A percentile compares a stretch with the other conserved stretches of the same genome.
phyloP scores from a whole-genome alignment of 53 echinoderm and acorn worm species.

The Echinarachnius parma region DNA sequence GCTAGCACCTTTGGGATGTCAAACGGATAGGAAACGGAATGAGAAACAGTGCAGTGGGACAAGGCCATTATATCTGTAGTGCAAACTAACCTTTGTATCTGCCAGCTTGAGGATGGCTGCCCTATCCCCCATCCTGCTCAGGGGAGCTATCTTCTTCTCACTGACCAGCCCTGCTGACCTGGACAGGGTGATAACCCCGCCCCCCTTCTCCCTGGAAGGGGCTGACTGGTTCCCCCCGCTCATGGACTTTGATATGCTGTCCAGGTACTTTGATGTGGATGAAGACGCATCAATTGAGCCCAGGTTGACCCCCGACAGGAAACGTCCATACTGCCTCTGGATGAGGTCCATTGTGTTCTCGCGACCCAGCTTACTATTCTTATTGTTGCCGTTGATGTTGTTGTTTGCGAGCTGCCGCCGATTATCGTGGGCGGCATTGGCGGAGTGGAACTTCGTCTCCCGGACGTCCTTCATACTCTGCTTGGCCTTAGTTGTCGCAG shows the following conservation, averaged over 20 bases:
- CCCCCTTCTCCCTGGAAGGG: not conserved
- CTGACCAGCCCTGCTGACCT: conserved; percentile 29
- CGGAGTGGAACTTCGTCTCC: conserved; percentile 22
- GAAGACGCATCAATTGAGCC: conserved; percentile 31
- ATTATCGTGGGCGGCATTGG: conserved; percentile 28
- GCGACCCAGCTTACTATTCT: conserved; percentile 27
- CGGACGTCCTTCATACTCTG: not conserved
- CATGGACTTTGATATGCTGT: conserved; percentile 32
- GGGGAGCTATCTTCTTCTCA: conserved; percentile 19
- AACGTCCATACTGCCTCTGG: conserved; percentile 60
- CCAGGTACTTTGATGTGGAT: conserved; percentile 57
- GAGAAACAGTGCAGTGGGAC: no score
- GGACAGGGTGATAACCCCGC: not conserved
- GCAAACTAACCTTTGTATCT: conserved; percentile 21
- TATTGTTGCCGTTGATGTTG: no score
- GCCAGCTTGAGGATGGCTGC: conserved; percentile 18
- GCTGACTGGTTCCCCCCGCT: not conserved
- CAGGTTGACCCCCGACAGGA: conserved; percentile 57
- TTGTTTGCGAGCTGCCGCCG: conserved; percentile 23
- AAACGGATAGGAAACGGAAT: no score
- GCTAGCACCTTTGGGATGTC: no score
- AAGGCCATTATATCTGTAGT: no score
- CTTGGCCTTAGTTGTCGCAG: conserved; percentile 2
- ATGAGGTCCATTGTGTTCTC: conserved; percentile 66
- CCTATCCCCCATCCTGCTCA: conserved; percentile 13